These are phyloP conservation scores for Ceratosolen solmsi DNA, from an alignment of 1,140 invertebrate species.

Conservation along the genomic window DNA sequence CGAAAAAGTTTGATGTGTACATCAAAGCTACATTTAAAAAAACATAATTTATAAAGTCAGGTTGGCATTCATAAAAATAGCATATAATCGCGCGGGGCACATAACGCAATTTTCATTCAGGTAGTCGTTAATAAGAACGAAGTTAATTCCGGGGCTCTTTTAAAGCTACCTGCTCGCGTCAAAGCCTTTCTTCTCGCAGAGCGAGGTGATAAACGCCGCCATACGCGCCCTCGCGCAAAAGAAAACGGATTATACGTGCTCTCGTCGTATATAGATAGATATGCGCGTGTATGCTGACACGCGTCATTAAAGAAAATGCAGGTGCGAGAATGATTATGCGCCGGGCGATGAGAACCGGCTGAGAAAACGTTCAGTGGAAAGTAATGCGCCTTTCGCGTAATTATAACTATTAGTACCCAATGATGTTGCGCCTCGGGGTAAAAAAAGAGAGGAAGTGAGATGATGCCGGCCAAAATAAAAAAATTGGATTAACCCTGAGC, in stretches of 20 bases:
- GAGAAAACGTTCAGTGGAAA: constrained; percentile 15
- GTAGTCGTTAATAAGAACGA: constrained; percentile 28
- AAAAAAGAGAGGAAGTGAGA: background rate
- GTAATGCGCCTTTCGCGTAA: constrained; percentile 24
- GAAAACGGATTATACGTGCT: constrained; percentile 38
- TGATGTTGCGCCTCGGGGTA: background rate
- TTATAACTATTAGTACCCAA: constrained; percentile 42
- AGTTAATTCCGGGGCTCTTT: constrained; percentile 19
- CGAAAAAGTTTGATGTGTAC: background rate
- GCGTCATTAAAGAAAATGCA: constrained; percentile 40
- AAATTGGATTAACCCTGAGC: constrained; percentile 17
- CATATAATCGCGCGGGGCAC: background rate
- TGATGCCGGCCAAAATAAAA: no score
- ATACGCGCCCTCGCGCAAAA: background rate
- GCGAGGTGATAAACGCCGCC: constrained; percentile 11
- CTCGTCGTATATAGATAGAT: background rate
- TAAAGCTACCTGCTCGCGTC: background rate
- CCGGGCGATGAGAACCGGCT: constrained; percentile 25
- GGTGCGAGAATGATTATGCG: constrained; percentile 32
- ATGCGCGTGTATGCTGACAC: background rate
- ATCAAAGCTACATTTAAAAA: background rate
- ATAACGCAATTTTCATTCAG: constrained; percentile 22
- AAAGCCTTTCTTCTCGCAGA: background rate
- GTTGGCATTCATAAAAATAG: constrained; percentile 22
- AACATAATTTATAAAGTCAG: constrained; percentile 1